Base-by-base conservation (phyloP, 2,113 vertebrate genomes). In the Eonycteris spelaea region DNA sequence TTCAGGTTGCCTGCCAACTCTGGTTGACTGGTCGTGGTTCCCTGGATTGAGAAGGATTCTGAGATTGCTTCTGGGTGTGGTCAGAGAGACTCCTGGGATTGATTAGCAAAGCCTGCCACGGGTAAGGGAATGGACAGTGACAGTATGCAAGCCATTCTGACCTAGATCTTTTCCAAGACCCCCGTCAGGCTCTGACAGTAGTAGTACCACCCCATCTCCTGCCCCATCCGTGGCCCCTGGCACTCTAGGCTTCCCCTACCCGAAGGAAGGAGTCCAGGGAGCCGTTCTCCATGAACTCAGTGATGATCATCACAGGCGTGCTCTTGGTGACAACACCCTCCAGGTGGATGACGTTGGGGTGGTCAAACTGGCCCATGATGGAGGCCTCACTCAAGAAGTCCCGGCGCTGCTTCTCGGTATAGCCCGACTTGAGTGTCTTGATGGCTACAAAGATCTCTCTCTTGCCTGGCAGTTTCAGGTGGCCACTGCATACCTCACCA, bases 341-440 rank as follows among this genome's bases (percentile, higher is more conserved):
- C 97, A 99, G 98, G 95, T 99, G 99, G 98, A 99, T 99, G 98
- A 99, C 99, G 0, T 99, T 99, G 84, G 99, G 99, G 91, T 99
- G 99, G 97, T 99, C 99, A 0, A 99, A 99, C 98, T 99, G 99
- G 15, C 99, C 99, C 99, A 99, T 99, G 98, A 99, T 99, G 98
- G 99, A 99, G 87, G 99, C 99, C 97, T 99, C 99, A 0, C 99
- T 99, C 96, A 99, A 98, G 98, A 99, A 99, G 97, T 99, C 99
- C 80, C 99, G 96, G 73, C 99, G 98, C 95, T 99, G 99, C 98
- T 99, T 99, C 95, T 99, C 99, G 0, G 99, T 99, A 97, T 99
- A 99, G 70, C 99, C 99, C 0, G 99, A 99, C 98, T 99, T 99
- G 77, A 99, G 99, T 0, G 99, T 99, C 96, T 99, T 99, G 97